Base-by-base conservation (phyloP, 1,140 invertebrate genomes). In the Aphelinus atriplicis region DNA sequence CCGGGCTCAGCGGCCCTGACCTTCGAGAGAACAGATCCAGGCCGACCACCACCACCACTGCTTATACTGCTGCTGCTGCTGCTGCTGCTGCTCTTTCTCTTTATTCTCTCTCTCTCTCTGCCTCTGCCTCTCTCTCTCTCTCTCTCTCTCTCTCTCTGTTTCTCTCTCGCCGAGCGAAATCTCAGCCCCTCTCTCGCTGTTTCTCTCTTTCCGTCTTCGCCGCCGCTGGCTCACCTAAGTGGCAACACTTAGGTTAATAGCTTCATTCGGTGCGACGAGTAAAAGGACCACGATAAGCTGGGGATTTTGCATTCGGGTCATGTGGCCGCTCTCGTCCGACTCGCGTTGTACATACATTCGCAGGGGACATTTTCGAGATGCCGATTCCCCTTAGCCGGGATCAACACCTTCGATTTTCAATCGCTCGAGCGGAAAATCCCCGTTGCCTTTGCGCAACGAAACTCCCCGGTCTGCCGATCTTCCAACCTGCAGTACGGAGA, bases 1-100 rank as follows among this genome's bases (percentile, higher is more conserved):
- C 77, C 76, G 80, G 76, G 80, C 5, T 26, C 4, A 6, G n/a
- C 79, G 84, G 80, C 85, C 84, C 78, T 88, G 86, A 88, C 86
- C 86, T 86, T 87, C 81, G 82, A 66, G 63, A 46, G 43, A 48
- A 78, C 80, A 75, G 78, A 83, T 83, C 78, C 79, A 83, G 80
- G 78, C 79, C 80, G 80, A 73, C 26, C 26, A 26, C 26, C 26
- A 26, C 26, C 26, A 26, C 26, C 26, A 26, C 26, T 26, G 26
- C 26, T 26, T 26, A 26, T 26, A 26, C 64, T 64, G 68, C 71
- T 70, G 76, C 73, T 53, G 61, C 55, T 9, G 43, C 26, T 7
- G n/a, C 62, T 45, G 60, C 56, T 68, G 46, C 10, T 26, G 46
- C 5, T 51, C n/a, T 55, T 10, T 63, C 45, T 63, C 10, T 26